Evolutionary conservation across 2,888 invertebrate species (phyloP), one percentile per base, ranked within the genome.

Genomic region (Drosophila tripunctata): DNA sequence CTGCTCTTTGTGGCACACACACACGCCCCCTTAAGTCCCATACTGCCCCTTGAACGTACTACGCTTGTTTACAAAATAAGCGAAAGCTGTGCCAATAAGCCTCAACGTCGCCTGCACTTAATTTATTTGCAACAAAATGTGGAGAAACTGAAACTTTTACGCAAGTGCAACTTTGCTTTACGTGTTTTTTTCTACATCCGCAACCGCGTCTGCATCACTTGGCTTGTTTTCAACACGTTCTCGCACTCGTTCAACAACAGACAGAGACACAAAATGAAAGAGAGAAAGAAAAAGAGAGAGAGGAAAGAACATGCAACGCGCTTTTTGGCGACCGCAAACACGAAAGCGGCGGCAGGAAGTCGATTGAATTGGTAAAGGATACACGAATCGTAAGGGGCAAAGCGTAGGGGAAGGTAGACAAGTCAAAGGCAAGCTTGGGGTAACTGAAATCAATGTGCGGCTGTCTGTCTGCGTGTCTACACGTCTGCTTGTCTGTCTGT

Each of bases 91-190:
- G 83, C 77, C 82, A 80, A 80, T 81, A 80, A 80, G 78, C 75
- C 82, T 73, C 79, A 79, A 77, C 75, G 82, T 74, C 78, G 80
- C 83, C 83, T 76, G 80, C 78, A 75, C 83, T 81, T 78, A 78
- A 83, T 83, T 81, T 80, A 81, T 81, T 81, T 81, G 65, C 78
- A 78, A 78, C 83, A 81, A 75, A 80, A 75, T 61, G 61, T 67
- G 57, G 51, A 64, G 68, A 57, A 74, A 62, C 60, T 52, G 69
- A 77, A 81, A 81, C 75, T 83, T 78, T 83, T 75, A 66, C 77
- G 64, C 80, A 75, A 83, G 75, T 81, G 83, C 83, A 81, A 75
- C 77, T 83, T 75, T 80, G 67, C 78, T 71, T 78, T 80, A 78
- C 83, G 83, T 78, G 70, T 71, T 80, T 69, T 76, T 58, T 54